These are phyloP conservation scores for Orthosia gothica DNA, from an alignment of 2,888 invertebrate genomes.

Conservation along the genomic window DNA sequence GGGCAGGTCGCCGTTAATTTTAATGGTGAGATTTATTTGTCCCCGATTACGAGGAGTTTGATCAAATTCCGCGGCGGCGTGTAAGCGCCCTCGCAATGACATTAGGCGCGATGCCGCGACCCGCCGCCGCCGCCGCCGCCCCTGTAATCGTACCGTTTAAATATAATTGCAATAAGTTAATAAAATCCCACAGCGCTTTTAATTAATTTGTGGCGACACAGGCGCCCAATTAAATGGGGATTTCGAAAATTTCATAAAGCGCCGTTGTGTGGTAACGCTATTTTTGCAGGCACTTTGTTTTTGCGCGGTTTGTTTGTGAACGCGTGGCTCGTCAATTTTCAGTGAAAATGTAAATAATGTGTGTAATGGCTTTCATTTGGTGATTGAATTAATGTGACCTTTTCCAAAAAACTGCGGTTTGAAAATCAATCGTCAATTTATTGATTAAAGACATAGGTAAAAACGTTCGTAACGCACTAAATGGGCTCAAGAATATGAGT, in stretches of 20 bases:
- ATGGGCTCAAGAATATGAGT: constrained; percentile 35
- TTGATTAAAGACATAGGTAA: constrained; percentile 18
- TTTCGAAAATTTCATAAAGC: constrained; percentile 84
- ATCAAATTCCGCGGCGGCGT: constrained; percentile 83
- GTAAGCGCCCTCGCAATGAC: constrained; percentile 78
- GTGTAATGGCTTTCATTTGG: constrained; percentile 73
- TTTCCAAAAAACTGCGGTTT: constrained; percentile 64
- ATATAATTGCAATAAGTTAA: constrained; percentile 90
- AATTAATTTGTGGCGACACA: constrained; percentile 88
- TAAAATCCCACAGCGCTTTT: constrained; percentile 86
- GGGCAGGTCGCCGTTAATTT: constrained; percentile 84
- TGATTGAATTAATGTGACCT: constrained; percentile 70
- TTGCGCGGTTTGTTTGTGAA: constrained; percentile 75
- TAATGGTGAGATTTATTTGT: constrained; percentile 89
- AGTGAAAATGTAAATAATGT: constrained; percentile 73
- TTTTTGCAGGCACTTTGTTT: constrained; percentile 76
- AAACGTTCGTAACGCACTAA: constrained; percentile 24
- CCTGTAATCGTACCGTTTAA: constrained; percentile 85
- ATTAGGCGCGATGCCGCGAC: constrained; percentile 76
- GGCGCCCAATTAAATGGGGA: constrained; percentile 85
- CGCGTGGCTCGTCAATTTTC: constrained; percentile 69
- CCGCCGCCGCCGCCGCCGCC: constrained; percentile 59
- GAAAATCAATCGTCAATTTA: constrained; percentile 45
- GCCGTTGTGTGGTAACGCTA: constrained; percentile 74
- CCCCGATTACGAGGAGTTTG: constrained; percentile 85